A percentile compares a stretch with the other conserved stretches of the same genome.
These are phyloP conservation scores for Edolisoma coerulescens DNA, from an alignment of 2,113 vertebrate species.

Conservation along the genomic window DNA sequence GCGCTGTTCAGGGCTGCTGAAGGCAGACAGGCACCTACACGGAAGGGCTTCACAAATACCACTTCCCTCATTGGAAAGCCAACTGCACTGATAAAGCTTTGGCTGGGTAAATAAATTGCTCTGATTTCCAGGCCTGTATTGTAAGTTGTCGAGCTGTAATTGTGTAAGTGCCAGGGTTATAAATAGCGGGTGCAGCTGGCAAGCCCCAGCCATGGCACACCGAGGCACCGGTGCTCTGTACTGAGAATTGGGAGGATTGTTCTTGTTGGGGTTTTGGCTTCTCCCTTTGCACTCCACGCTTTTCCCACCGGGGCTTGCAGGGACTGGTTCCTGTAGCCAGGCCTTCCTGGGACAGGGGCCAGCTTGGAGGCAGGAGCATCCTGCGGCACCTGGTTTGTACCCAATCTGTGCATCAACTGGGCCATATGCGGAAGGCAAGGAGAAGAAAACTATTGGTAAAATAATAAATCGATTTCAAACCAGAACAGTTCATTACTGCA, in stretches of 20 bases:
- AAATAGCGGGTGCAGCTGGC: background rate
- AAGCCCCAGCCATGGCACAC: background rate
- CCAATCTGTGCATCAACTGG: background rate
- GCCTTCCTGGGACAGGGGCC: background rate
- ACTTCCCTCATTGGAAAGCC: background rate
- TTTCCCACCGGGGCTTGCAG: background rate
- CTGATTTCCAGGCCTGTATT: background rate
- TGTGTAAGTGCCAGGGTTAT: background rate
- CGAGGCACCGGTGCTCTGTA: rapidly evolving
- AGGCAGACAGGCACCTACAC: background rate
- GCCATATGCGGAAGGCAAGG: background rate
- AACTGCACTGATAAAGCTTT: background rate
- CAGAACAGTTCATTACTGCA: background rate
- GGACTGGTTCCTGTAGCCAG: background rate
- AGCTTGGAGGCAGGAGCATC: background rate
- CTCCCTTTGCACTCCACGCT: rapidly evolving
- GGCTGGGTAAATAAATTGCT: background rate
- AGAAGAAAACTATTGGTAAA: background rate
- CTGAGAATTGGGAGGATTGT: background rate
- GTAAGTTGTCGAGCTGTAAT: background rate
- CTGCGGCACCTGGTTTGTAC: rapidly evolving
- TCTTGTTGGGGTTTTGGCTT: background rate
- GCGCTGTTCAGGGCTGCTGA: background rate
- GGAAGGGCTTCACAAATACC: background rate
- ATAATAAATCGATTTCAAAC: background rate